Base-by-base conservation (phyloP, 1,140 invertebrate genomes). In the Nasonia giraulti region DNA sequence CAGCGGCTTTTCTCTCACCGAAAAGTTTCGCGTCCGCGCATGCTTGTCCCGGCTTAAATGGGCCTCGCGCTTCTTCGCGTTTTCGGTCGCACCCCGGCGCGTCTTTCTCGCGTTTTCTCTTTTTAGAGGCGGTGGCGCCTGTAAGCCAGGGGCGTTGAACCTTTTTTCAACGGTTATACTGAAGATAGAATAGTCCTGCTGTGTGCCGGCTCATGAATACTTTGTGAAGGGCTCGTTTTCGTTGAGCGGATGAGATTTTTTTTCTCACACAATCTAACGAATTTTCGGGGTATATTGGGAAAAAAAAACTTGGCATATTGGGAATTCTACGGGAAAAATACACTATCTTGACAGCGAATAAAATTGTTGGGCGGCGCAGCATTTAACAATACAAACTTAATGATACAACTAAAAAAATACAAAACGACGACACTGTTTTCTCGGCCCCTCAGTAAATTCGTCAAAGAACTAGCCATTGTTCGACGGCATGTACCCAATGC, bases 1-100 rank as follows among this genome's bases (percentile, higher is more conserved):
- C 12, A 71, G 37, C 74, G 69, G 68, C 66, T 73, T 31, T 62
- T 79, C 50, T 85, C 40, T 44, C 40, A 20, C 68, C 77, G 68
- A 76, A 62, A 73, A 27, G 33, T 80, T 80, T 80, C 0, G 40
- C 37, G 37, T 75, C 69, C 66, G 62, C 27, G 10, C 73, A 44
- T 23, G 73, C 84, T 76, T 77, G 62, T 31, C 27, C 0, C 23
- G 76, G 76, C 23, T 23, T 73, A 40, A 69, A 68, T 31, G 66
- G 33, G 23, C 71, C 37, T 23, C 79, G 68, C 50, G 23, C 14
- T 47, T 31, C 23, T 81, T 12, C 20, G 20, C 80, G 55, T 68
- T 44, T 75, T 44, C 31, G 6, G 33, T 33, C 37, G 20, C 20
- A n/a, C 73, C 73, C 12, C 37, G 68, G 27, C 55, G 55, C 37